Evolutionary conservation across 2,113 vertebrate species (phyloP), one percentile per base, ranked within the genome.

Genomic region (Mesocricetus auratus): DNA sequence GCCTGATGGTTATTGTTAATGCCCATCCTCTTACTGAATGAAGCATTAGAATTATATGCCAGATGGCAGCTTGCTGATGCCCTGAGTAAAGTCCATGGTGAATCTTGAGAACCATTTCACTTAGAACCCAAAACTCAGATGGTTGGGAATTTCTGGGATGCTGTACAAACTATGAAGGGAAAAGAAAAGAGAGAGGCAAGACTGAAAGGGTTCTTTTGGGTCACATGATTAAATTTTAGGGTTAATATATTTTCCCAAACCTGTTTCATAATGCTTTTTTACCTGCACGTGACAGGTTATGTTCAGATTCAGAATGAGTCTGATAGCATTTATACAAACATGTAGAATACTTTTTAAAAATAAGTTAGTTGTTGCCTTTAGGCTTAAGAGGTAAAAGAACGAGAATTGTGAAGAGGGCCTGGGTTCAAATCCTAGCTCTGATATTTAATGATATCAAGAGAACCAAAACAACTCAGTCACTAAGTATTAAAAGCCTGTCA

Each of bases 221-320:
- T 60, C 47, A 12, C 77, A 85, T 36, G 42, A 60, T 77, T 93
- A 86, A 74, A 21, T 79, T 93, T 4, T 77, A 47, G 58, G 26
- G 50, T 96, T 78, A 45, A 89, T 83, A n/a, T 93, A 73, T 96
- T 97, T 97, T 94, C 96, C 89, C 8, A 1, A 95, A 88, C 74
- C 47, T 6, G 82, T 91, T 96, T 94, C 68, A 89, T 81, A 64
- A 93, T 79, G 60, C 22, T 68, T 94, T 94, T 56, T n/a, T 15
- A 1, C 5, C 9, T 11, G 39, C 50, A 85, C 42, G 42, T 94
- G 60, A 86, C 64, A 74, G 78, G 64, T 60, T 86, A 89, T 47
- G 21, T 78, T 96, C 31, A 86, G 53, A 93, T 86, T 93, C 75
- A 89, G 53, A 93, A 89, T 81, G 64, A 21, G 5, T 77, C 50